Conservation (phyloP, 1,140 invertebrate species). For the Agraylea sexmaculata region DNA sequence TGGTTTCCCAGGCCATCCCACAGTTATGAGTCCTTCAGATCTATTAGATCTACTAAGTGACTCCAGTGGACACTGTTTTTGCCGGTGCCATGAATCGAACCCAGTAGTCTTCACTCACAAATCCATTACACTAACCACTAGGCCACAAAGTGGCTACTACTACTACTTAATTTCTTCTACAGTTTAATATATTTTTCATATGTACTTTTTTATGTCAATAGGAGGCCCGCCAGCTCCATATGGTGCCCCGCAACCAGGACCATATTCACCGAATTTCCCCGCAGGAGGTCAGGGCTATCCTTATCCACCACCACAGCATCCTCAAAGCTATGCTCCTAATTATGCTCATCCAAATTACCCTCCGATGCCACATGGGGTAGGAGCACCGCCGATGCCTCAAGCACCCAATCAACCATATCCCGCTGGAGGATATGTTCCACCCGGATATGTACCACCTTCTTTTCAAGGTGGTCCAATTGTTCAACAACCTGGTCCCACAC, state of each 20-base stretch:
- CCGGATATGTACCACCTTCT: constrained; percentile 11
- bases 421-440: constrained; percentile 21
- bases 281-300: background rate
- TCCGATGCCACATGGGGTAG: constrained; percentile 3
- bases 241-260: background rate
- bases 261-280: constrained; percentile 10
- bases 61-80: too few relatives aligned
- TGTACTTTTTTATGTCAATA: constrained; percentile 1
- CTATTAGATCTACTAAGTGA: too few relatives aligned
- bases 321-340: constrained; percentile 26
- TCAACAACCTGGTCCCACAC: constrained; percentile 31
- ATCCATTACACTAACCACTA: too few relatives aligned
- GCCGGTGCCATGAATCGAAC: too few relatives aligned
- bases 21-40: too few relatives aligned
- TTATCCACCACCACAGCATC: constrained; percentile 2
- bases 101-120: too few relatives aligned
- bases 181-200: background rate
- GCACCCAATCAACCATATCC: constrained; percentile 24
- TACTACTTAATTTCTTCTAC: constrained; percentile 1
- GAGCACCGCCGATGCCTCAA: constrained; percentile 24
- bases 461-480: constrained; percentile 24
- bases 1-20: too few relatives aligned
- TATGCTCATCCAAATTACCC: constrained; percentile 10
- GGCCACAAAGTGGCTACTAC: too few relatives aligned
- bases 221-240: too few relatives aligned